Conservation (phyloP, 2,113 vertebrate species). For the Myodes glareolus region DNA sequence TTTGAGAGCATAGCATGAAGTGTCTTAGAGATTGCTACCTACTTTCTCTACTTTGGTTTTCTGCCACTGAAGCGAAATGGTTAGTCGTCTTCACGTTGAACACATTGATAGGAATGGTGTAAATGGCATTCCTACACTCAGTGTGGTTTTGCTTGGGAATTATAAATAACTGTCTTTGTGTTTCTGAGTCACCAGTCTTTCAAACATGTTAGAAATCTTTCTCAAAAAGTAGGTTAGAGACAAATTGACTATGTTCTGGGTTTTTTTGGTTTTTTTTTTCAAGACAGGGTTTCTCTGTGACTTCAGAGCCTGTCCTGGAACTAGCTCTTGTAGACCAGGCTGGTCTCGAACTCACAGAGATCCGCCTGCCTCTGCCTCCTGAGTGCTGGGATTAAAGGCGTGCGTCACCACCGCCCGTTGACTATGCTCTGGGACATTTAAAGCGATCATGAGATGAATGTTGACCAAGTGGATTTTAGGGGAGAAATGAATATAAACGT, state of each 20-base stretch:
- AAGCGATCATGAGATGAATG: neutral
- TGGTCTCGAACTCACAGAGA: too few species aligned
- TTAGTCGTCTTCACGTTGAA: neutral
- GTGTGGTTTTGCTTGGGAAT: constrained; percentile 44
- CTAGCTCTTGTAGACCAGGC: too few species aligned
- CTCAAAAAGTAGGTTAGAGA: constrained; percentile 33
- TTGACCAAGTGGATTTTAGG: neutral
- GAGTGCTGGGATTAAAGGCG: too few species aligned
- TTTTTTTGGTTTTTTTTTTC: too few species aligned
- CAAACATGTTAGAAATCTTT: constrained; percentile 79
- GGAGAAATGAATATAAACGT: neutral
- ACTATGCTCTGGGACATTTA: neutral
- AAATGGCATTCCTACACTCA: constrained; percentile 35
- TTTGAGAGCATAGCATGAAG: constrained; percentile 73
- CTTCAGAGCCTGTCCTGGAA: too few species aligned
- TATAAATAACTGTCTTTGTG: constrained; percentile 45
- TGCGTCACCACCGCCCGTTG: too few species aligned
- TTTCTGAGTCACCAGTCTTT: constrained; percentile 78
- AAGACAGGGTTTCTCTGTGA: too few species aligned
- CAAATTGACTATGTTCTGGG: neutral
- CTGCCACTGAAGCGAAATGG: constrained; percentile 53
- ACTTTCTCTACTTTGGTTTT: constrained; percentile 62
- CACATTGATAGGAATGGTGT: neutral
- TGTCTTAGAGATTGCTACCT: constrained; percentile 30
- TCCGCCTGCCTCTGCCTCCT: too few species aligned